phyloP scores from a whole-genome alignment of 2,797 vertebrate genomes.

The Sebastes goodei region DNA sequence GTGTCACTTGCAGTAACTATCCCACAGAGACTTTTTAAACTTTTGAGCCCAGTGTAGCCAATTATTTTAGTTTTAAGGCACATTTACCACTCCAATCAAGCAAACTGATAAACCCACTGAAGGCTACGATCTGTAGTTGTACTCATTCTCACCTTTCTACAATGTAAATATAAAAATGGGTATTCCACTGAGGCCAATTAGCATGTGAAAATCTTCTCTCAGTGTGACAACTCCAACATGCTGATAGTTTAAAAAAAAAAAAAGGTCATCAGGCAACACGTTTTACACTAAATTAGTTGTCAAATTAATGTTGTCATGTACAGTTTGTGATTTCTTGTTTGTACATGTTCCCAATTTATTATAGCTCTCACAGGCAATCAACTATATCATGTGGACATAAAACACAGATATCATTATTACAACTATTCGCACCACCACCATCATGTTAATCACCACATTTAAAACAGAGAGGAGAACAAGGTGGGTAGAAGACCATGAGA shows the following conservation, averaged over 20 bases:
- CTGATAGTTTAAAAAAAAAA: neutral
- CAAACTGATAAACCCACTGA: no score
- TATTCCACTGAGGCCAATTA: slow-evolving; percentile 37
- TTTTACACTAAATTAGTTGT: neutral
- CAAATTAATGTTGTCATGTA: neutral
- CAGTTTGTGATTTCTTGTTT: neutral
- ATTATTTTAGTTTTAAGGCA: no score
- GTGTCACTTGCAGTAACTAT: no score
- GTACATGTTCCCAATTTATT: neutral
- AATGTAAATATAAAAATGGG: neutral
- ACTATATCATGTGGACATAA: neutral
- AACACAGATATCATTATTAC: neutral
- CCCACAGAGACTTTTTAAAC: no score
- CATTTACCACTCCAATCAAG: no score
- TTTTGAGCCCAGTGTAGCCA: no score
- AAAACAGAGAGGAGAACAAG: neutral
- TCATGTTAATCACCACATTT: neutral
- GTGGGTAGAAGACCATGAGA: neutral
- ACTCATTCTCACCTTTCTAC: slow-evolving; percentile 17
- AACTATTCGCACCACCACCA: neutral
- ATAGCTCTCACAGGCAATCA: neutral
- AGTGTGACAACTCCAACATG: neutral
- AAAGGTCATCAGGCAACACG: neutral
- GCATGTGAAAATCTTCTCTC: neutral
- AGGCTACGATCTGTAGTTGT: no score